Evolutionary conservation across 2,888 invertebrate genomes (phyloP).

Genomic region (Vannuccia rotundouncinata): DNA sequence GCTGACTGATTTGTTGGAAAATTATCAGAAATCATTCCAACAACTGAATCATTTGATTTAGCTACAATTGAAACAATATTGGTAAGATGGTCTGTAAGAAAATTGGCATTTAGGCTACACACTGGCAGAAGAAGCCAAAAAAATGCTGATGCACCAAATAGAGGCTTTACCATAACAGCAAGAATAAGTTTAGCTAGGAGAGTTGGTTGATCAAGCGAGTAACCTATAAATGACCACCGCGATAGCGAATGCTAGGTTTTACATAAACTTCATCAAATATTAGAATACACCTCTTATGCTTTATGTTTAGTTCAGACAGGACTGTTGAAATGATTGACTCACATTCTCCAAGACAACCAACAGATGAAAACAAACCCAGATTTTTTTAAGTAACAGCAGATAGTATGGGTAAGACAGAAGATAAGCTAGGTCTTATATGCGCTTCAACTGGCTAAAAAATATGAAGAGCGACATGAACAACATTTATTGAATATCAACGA

Average conservation of each 20-base stretch:
- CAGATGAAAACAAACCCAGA: not conserved
- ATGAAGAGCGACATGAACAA: not conserved
- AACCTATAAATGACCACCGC: constrained; percentile 23
- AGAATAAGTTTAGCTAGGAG: not conserved
- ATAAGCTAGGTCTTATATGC: not conserved
- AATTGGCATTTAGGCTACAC: too few species aligned
- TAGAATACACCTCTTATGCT: not conserved
- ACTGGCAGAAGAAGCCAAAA: too few species aligned
- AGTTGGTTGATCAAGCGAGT: not conserved
- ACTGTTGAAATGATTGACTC: not conserved
- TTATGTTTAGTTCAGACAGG: not conserved
- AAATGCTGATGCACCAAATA: not conserved
- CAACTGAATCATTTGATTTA: too few species aligned
- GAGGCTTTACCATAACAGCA: constrained; percentile 8
- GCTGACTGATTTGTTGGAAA: too few species aligned
- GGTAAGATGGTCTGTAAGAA: too few species aligned
- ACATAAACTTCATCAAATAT: constrained; percentile 17
- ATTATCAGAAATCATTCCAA: too few species aligned
- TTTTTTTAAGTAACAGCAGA: not conserved
- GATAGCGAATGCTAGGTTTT: not conserved
- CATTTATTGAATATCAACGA: not conserved
- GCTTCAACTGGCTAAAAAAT: not conserved
- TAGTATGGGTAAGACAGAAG: not conserved
- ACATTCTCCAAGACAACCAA: not conserved
- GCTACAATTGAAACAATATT: too few species aligned